A percentile compares a stretch with the other conserved stretches of the same genome.
phyloP scores from a whole-genome alignment of 2,888 invertebrate species.

The Acheta domesticus region DNA sequence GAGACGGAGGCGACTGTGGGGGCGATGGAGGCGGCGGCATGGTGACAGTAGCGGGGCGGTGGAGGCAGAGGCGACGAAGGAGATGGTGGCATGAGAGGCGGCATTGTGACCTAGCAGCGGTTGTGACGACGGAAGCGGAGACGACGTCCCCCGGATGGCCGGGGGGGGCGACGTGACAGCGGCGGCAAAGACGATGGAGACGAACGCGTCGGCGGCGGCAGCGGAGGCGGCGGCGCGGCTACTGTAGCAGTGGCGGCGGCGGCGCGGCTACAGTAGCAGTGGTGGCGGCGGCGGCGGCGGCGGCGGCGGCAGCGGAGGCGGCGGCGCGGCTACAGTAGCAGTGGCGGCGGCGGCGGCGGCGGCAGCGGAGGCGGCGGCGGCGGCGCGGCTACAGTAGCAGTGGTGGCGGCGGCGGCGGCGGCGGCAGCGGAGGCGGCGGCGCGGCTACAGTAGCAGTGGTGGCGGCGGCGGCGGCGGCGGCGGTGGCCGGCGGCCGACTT shows the following conservation, averaged over 20 bases:
- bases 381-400: too few species aligned
- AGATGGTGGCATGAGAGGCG: neutral
- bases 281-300: neutral
- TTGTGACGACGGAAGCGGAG: neutral
- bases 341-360: too few species aligned
- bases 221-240: too few species aligned
- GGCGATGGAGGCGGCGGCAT: neutral
- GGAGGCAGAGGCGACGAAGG: neutral
- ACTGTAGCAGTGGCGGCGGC: too few species aligned
- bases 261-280: neutral
- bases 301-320: neutral
- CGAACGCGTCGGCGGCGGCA: too few species aligned
- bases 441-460: neutral
- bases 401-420: neutral
- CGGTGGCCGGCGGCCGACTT: neutral
- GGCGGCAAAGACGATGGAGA: too few species aligned
- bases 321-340: accelerated
- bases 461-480: neutral
- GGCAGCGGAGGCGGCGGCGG: too few species aligned
- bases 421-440: neutral
- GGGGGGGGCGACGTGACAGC: too few species aligned
- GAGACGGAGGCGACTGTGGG: too few species aligned
- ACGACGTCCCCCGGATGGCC: too few species aligned
- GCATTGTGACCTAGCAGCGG: neutral
- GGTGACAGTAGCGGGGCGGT: neutral